Conservation (phyloP, 2,797 vertebrate species). For the Sebastes alutus region DNA sequence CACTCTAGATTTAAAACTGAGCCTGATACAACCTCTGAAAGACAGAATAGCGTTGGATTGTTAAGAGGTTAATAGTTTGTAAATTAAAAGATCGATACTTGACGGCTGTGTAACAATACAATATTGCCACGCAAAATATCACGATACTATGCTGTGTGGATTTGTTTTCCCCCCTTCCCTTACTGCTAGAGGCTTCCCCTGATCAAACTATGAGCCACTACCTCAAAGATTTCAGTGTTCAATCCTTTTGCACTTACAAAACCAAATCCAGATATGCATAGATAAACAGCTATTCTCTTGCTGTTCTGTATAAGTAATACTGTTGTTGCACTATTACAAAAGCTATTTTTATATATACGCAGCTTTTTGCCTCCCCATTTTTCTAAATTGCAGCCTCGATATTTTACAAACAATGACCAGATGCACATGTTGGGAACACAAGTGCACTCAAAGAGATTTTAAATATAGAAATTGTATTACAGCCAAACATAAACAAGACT, state of each 20-base stretch:
- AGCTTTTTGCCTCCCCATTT: background rate
- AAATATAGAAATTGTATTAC: conserved; percentile 36
- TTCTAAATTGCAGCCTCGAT: background rate
- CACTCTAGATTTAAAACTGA: too few relatives aligned
- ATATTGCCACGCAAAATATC: too few relatives aligned
- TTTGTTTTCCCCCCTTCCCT: too few relatives aligned
- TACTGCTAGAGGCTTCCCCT: background rate
- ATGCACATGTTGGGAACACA: background rate
- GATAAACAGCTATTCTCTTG: background rate
- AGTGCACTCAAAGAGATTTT: conserved; percentile 21
- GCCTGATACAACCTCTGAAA: too few relatives aligned
- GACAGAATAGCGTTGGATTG: too few relatives aligned
- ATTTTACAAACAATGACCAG: conserved; percentile 30
- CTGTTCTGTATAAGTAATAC: background rate
- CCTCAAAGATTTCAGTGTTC: background rate
- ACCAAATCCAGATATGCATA: background rate
- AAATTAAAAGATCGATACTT: too few relatives aligned
- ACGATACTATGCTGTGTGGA: too few relatives aligned
- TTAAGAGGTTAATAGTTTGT: too few relatives aligned
- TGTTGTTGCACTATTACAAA: background rate
- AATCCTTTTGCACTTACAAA: background rate
- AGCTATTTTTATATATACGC: background rate
- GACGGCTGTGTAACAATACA: too few relatives aligned
- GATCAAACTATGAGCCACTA: background rate
- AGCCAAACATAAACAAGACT: conserved; percentile 24